These are phyloP conservation scores for Delphinapterus leucas DNA, from an alignment of 2,113 vertebrate genomes.

Conservation along the genomic window DNA sequence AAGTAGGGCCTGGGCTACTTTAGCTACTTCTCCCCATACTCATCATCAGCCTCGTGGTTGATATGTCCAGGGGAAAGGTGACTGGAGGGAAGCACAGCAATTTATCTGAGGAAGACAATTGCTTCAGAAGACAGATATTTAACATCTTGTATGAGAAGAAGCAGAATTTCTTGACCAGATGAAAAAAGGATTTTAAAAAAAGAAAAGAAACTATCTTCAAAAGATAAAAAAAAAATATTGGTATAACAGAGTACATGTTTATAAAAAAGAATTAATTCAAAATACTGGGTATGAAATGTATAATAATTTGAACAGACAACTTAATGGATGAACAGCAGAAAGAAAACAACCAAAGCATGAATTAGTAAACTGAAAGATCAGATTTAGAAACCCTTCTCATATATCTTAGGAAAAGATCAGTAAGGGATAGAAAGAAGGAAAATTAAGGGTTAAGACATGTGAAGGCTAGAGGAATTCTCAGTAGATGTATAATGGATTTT, in stretches of 20 bases:
- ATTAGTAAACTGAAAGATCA: neutral
- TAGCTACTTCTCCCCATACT: neutral
- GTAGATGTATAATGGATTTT: neutral
- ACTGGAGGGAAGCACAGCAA: neutral
- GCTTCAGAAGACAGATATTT: neutral
- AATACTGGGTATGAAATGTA: neutral
- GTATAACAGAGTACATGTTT: neutral
- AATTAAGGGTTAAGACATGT: neutral
- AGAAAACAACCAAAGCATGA: neutral
- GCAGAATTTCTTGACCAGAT: neutral
- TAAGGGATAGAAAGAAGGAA: neutral
- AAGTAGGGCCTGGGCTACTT: neutral
- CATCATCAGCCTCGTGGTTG: neutral
- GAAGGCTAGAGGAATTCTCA: neutral
- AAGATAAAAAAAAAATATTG: neutral
- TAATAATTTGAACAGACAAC: neutral
- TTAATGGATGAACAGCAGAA: neutral
- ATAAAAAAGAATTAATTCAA: neutral
- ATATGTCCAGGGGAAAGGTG: neutral
- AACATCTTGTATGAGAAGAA: neutral
- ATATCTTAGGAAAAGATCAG: neutral
- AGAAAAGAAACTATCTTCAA: neutral
- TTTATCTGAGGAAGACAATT: neutral
- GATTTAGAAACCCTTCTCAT: neutral
- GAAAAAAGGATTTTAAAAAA: neutral